Evolutionary conservation across 1,140 invertebrate genomes (phyloP).

Genomic region (Marisa cornuarietis): DNA sequence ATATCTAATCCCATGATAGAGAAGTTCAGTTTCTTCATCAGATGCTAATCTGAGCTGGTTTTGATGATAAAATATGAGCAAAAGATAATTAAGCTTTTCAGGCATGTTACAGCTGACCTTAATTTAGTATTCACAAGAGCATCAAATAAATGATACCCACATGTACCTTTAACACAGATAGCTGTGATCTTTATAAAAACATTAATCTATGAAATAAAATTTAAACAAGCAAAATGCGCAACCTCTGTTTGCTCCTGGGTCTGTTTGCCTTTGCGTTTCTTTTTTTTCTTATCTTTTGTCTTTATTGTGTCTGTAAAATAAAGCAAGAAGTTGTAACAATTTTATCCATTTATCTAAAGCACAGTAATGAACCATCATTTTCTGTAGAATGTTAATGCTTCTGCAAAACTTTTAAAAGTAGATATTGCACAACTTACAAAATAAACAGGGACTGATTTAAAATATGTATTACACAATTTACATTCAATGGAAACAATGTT

Average conservation of each 20-base stretch:
- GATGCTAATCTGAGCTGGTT: not conserved
- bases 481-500: too few relatives aligned
- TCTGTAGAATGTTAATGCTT: slow-evolving; percentile 45
- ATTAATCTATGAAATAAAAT: not conserved
- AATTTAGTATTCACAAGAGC: not conserved
- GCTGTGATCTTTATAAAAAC: not conserved
- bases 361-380: slow-evolving; percentile 39
- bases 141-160: not conserved
- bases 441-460: not conserved
- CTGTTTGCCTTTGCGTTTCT: slow-evolving; percentile 58
- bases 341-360: not conserved
- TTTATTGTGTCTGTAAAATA: slow-evolving; percentile 52
- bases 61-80: not conserved
- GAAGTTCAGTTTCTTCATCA: not conserved
- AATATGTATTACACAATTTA: too few relatives aligned
- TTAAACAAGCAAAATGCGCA: not conserved
- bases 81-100: not conserved
- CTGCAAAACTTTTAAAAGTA: slow-evolving; percentile 32
- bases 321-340: slow-evolving; percentile 3
- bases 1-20: not conserved
- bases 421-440: slow-evolving; percentile 26
- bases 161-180: not conserved
- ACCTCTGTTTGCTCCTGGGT: slow-evolving; percentile 44
- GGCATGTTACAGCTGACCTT: too few relatives aligned
- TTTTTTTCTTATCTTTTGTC: slow-evolving; percentile 67